phyloP scores from a whole-genome alignment of 1,140 invertebrate genomes.

The Polypedilum vanderplanki region DNA sequence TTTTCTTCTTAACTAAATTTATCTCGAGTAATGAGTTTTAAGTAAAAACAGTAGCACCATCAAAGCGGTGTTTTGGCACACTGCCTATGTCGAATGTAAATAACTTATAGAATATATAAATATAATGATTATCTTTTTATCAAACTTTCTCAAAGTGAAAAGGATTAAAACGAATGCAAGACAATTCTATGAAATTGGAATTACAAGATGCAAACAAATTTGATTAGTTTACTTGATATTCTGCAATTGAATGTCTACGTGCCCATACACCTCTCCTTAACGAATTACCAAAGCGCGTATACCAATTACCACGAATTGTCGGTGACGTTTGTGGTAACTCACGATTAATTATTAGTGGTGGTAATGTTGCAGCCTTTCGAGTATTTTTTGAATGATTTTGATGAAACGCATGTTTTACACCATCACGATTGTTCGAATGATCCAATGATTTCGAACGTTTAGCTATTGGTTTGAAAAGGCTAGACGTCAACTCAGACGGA shows the following conservation, averaged over 20 bases:
- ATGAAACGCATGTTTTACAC: background rate
- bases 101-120: too few species aligned
- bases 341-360: background rate
- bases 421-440: background rate
- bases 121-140: too few species aligned
- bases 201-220: too few species aligned
- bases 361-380: constrained; percentile 1
- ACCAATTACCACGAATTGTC: background rate
- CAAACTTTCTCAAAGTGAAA: too few species aligned
- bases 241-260: background rate
- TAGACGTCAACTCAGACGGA: background rate
- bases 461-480: background rate
- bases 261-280: background rate
- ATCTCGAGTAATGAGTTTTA: too few species aligned
- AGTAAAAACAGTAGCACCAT: too few species aligned
- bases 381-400: background rate
- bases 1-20: too few species aligned
- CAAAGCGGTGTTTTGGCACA: too few species aligned
- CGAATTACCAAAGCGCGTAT: constrained; percentile 24
- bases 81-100: too few species aligned
- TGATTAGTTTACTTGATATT: constrained; percentile 2
- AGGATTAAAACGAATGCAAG: too few species aligned
- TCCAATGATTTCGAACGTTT: constrained; percentile 29
- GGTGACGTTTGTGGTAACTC: background rate
- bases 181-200: too few species aligned